phyloP scores from a whole-genome alignment of 2,888 invertebrate species.

The Luperina nickerlii region DNA sequence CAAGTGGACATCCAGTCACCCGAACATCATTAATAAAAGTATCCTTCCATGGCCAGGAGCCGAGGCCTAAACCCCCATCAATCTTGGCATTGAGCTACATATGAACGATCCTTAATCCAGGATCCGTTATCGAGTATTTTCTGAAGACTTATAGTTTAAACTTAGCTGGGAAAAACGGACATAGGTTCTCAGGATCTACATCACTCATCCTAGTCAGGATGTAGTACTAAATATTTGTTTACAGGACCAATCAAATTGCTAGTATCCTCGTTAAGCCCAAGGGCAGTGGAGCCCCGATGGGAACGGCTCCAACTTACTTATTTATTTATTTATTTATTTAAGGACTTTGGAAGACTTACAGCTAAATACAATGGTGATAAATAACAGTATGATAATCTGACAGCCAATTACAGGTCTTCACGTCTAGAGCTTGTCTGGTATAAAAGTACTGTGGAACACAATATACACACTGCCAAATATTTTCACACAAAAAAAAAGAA shows the following conservation, averaged over 20 bases:
- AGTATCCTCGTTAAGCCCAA: not conserved
- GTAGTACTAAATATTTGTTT: not conserved
- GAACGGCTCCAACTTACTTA: not conserved
- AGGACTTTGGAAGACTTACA: no score
- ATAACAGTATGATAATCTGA: no score
- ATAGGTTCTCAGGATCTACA: slow-evolving; percentile 12
- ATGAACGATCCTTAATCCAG: slow-evolving; percentile 36
- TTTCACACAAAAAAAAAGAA: no score
- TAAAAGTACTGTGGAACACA: no score
- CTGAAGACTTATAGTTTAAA: slow-evolving; percentile 31
- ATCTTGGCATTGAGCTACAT: slow-evolving; percentile 47
- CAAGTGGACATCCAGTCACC: slow-evolving; percentile 12
- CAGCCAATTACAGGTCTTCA: no score
- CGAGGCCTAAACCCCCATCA: slow-evolving; percentile 43
- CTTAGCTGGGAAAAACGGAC: not conserved
- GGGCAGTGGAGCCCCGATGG: not conserved
- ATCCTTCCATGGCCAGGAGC: slow-evolving; percentile 34
- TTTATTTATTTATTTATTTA: no score
- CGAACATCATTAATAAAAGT: slow-evolving; percentile 52
- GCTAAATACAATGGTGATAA: no score
- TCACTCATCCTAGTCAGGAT: slow-evolving; percentile 21
- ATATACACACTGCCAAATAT: no score
- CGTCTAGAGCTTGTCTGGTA: no score
- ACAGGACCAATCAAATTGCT: not conserved
- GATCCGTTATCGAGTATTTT: slow-evolving; percentile 37